phyloP scores from a whole-genome alignment of 1,140 invertebrate genomes.

The Paraescarpia echinospica region DNA sequence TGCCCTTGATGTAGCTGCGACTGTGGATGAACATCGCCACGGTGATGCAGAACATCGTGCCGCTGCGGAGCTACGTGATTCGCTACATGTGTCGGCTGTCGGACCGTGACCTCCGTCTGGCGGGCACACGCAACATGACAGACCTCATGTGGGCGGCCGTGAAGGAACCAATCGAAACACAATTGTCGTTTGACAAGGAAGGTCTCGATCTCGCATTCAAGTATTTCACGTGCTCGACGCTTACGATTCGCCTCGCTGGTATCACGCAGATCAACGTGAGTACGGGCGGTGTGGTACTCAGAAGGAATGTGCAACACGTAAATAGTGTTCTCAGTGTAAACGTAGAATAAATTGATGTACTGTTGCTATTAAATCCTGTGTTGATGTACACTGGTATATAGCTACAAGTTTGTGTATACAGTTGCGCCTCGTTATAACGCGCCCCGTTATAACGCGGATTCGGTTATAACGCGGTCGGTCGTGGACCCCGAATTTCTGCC shows the following conservation, averaged over 20 bases:
- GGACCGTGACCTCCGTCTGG: slow-evolving; percentile 84
- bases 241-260: slow-evolving; percentile 87
- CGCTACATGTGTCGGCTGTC: slow-evolving; percentile 88
- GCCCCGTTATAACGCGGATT: too few species aligned
- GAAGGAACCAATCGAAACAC: slow-evolving; percentile 85
- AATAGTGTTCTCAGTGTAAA: too few species aligned
- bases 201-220: slow-evolving; percentile 89
- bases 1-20: slow-evolving; percentile 61
- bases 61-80: slow-evolving; percentile 79
- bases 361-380: too few species aligned
- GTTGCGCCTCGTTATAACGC: too few species aligned
- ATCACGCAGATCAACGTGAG: slow-evolving; percentile 87
- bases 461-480: too few species aligned
- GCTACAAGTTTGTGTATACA: too few species aligned
- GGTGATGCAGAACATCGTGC: slow-evolving; percentile 83
- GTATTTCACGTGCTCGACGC: slow-evolving; percentile 85
- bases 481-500: too few species aligned
- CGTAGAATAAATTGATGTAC: too few species aligned
- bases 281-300: not conserved
- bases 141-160: slow-evolving; percentile 93
- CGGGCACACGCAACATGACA: slow-evolving; percentile 88
- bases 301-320: not conserved
- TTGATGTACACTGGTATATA: too few species aligned
- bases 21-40: slow-evolving; percentile 91
- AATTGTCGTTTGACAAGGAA: slow-evolving; percentile 83